Evolutionary conservation across 1,140 invertebrate genomes (phyloP).

Genomic region (Bombus picipes): DNA sequence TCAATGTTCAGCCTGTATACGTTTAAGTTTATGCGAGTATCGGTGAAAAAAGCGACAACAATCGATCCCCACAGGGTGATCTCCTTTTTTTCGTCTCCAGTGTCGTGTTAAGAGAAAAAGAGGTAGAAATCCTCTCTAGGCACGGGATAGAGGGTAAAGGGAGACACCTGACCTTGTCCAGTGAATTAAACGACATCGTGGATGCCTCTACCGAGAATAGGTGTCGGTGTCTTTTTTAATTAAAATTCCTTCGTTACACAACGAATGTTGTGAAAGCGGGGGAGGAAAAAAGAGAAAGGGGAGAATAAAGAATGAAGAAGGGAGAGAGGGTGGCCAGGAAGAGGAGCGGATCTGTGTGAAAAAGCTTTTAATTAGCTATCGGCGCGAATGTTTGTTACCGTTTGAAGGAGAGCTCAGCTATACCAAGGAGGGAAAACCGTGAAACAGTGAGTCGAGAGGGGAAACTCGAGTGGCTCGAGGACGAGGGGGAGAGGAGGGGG

Average conservation of each 20-base stretch:
- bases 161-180: conserved; percentile 40
- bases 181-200: conserved; percentile 42
- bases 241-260: conserved; percentile 49
- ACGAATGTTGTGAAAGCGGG: no score
- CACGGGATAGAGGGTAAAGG: background rate
- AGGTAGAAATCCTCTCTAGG: background rate
- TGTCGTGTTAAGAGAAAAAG: background rate
- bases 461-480: conserved; percentile 29
- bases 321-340: background rate
- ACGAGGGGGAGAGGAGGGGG: background rate
- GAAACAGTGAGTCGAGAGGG: conserved; percentile 17
- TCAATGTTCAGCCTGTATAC: conserved; percentile 17
- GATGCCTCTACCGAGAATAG: conserved; percentile 26
- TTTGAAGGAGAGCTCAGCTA: conserved; percentile 21
- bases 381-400: conserved; percentile 56
- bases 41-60: background rate
- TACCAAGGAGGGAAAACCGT: conserved; percentile 10
- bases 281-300: background rate
- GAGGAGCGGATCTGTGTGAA: background rate
- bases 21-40: background rate
- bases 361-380: conserved; percentile 59
- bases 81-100: no score
- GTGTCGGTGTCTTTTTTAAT: conserved; percentile 55
- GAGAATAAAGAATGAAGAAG: background rate
- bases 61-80: conserved; percentile 1